Base-by-base conservation (phyloP, 2,888 invertebrate species). In the Watsonalla binaria region DNA sequence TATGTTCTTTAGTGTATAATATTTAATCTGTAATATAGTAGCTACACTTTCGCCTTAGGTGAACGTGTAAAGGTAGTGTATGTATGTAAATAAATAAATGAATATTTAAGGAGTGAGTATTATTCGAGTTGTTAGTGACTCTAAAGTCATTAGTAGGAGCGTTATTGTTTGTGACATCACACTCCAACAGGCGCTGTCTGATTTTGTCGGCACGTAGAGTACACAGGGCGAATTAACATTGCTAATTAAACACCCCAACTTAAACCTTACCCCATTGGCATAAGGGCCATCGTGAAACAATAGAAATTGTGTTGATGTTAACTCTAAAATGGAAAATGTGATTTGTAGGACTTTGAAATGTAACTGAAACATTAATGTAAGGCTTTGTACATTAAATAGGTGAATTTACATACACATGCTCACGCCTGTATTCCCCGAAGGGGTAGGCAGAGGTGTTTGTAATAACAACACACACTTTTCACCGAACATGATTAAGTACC, bases 161-260 rank as follows among this genome's bases (percentile, higher is more conserved):
- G 57, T 56, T 49, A 54, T 35, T 72, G 75, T 24, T 42, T 33
- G 47, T 72, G 75, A 71, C 75, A 71, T 52, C 51, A 58, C 55
- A 56, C 65, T 65, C 61, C 56, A 60, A 51, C 57, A 64, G 72
- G 74, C 65, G 65, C 70, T 63, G 42, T 42, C 62, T 65, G 65
- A 70, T 70, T 71, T 71, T 65, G 57, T 63, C 49, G 56, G 39
- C 57, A 57, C 54, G 51, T 61, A 58, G 53, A 57, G 55, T 55
- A 59, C 61, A 65, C 55, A 61, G 53, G 52, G 46, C 15, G 59
- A 65, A 70, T 74, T 71, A 65, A 58, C 70, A 72, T 68, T 54
- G 61, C 59, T 66, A 61, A 63, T 64, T 61, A 45, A 52, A 58
- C 56, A 59, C 46, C 46, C 57, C 47, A 68, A 59, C 54, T 45